These are phyloP conservation scores for Congeria kusceri DNA, from an alignment of 2,888 invertebrate genomes.

Conservation along the genomic window DNA sequence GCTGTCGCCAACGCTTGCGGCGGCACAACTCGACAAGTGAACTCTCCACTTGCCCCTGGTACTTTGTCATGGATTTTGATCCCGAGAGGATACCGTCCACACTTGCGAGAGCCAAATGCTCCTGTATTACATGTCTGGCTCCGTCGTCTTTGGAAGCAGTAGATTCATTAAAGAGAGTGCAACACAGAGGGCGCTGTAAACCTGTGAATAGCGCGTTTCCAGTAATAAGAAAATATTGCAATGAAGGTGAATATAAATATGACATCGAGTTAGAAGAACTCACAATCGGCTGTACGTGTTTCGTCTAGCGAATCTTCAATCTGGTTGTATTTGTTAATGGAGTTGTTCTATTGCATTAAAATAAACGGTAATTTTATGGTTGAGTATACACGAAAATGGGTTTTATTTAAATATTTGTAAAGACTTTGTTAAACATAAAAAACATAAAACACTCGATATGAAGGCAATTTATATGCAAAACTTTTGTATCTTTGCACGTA, in stretches of 20 bases:
- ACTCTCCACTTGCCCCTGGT: constrained; percentile 38
- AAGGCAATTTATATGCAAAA: no score
- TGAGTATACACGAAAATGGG: no score
- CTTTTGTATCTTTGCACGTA: no score
- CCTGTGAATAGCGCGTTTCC: constrained; percentile 25
- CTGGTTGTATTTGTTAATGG: no score
- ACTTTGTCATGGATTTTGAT: constrained; percentile 23
- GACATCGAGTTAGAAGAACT: constrained; percentile 20
- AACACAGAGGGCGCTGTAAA: neutral
- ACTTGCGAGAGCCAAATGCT: constrained; percentile 27
- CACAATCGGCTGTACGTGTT: constrained; percentile 41
- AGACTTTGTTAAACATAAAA: no score
- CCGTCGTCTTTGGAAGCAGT: constrained; percentile 3
- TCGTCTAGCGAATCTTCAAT: neutral
- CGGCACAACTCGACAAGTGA: constrained; percentile 5
- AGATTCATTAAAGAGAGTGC: neutral
- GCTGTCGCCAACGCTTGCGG: no score
- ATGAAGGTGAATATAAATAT: constrained; percentile 17
- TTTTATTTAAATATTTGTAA: no score
- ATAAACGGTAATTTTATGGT: no score
- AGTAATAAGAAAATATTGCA: constrained; percentile 15
- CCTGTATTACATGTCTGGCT: constrained; percentile 14
- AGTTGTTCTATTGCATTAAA: no score
- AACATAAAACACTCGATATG: no score
- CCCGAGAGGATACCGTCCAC: constrained; percentile 14